phyloP scores from a whole-genome alignment of 2,797 vertebrate species.

The Mastacembelus armatus region DNA sequence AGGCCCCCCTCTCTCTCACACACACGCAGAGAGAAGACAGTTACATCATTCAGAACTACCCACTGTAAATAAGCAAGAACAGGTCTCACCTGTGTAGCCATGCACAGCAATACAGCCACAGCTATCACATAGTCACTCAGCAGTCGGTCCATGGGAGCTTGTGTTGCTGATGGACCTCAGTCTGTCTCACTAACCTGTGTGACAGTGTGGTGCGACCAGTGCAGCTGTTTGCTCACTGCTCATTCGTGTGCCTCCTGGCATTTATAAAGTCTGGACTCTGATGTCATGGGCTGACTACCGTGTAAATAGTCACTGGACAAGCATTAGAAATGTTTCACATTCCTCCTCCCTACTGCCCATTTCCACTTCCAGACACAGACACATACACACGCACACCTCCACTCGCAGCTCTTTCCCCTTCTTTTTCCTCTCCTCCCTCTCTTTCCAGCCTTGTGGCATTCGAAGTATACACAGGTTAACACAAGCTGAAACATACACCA shows the following conservation, averaged over 20 bases:
- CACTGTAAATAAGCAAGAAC: neutral
- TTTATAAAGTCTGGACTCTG: constrained; percentile 86
- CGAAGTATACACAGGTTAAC: constrained; percentile 70
- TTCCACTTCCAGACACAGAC: constrained; percentile 75
- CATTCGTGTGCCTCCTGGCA: constrained; percentile 69
- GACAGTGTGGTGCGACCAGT: constrained; percentile 51
- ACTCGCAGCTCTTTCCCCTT: constrained; percentile 44
- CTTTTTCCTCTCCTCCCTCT: constrained; percentile 59
- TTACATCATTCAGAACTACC: neutral
- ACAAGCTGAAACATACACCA: constrained; percentile 66
- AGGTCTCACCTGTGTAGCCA: constrained; percentile 76
- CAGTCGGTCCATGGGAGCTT: constrained; percentile 67
- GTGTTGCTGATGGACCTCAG: constrained; percentile 48
- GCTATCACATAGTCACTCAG: constrained; percentile 46
- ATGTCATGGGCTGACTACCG: constrained; percentile 84
- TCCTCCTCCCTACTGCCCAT: constrained; percentile 82
- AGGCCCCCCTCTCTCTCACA: neutral
- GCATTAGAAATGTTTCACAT: constrained; percentile 86
- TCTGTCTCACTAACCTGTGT: constrained; percentile 43
- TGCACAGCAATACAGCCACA: constrained; percentile 67
- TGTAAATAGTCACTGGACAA: constrained; percentile 83
- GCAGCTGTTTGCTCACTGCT: constrained; percentile 75
- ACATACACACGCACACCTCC: constrained; percentile 41
- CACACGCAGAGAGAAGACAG: neutral
- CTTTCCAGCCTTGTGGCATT: constrained; percentile 65